A percentile compares a stretch with the other conserved stretches of the same genome.
phyloP scores from a whole-genome alignment of 2,113 vertebrate genomes.

The Perca flavescens region DNA sequence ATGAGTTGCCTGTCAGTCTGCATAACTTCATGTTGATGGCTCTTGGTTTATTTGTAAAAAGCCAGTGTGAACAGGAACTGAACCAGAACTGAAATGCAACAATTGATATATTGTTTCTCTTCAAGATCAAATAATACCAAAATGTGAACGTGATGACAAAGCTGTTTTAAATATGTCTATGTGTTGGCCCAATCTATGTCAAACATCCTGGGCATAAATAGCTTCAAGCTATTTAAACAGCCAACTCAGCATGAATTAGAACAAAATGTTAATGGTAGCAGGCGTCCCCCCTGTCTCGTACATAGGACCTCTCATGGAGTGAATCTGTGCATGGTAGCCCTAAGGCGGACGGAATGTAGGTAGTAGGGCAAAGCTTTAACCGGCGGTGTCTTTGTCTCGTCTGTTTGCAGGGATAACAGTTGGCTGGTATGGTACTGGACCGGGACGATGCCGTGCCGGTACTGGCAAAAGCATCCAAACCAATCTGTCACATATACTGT shows the following conservation, averaged over 20 bases:
- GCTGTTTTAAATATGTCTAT: neutral
- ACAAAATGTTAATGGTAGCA: neutral
- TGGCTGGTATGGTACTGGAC: slow-evolving; percentile 27
- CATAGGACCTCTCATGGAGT: neutral
- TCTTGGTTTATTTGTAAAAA: too few species aligned
- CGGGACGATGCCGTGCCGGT: neutral
- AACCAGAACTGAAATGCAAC: too few species aligned
- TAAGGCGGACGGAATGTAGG: slow-evolving; percentile 2
- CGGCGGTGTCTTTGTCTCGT: neutral
- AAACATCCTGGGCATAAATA: neutral
- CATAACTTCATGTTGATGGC: neutral
- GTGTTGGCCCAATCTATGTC: neutral
- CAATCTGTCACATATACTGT: slow-evolving; percentile 42
- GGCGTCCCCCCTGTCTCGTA: neutral
- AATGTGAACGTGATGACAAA: neutral
- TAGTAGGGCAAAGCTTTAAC: neutral
- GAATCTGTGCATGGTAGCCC: slow-evolving; percentile 13
- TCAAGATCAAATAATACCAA: neutral
- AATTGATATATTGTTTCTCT: too few species aligned
- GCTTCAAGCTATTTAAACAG: neutral
- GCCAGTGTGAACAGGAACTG: too few species aligned
- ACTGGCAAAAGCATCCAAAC: slow-evolving; percentile 2
- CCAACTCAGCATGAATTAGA: neutral
- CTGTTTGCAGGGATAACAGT: slow-evolving; percentile 31
- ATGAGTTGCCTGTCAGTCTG: neutral